phyloP scores from a whole-genome alignment of 2,888 invertebrate species.

The Cryptophagus acutangulus region DNA sequence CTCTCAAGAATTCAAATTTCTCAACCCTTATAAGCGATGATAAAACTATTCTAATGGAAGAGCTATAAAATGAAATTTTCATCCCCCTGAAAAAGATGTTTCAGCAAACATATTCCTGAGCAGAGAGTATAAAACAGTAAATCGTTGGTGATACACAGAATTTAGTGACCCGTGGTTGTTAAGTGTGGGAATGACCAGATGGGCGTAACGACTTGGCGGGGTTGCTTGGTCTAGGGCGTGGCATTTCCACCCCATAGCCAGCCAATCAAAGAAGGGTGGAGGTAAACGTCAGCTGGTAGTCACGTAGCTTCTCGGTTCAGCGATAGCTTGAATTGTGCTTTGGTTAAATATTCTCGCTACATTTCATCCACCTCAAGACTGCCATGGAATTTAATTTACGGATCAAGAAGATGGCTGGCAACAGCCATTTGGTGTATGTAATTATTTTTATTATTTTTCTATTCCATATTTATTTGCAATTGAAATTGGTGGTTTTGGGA shows the following conservation, averaged over 20 bases:
- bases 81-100: neutral
- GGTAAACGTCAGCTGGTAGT: constrained; percentile 44
- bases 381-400: too few species aligned
- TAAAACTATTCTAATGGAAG: too few species aligned
- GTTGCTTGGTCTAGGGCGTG: constrained; percentile 31
- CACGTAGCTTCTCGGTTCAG: constrained; percentile 44
- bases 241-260: constrained; percentile 26
- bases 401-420: too few species aligned
- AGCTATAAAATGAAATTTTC: neutral
- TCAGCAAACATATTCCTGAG: neutral
- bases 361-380: neutral
- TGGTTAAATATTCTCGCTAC: constrained; percentile 31
- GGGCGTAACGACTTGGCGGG: constrained; percentile 47
- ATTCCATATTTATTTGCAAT: too few species aligned
- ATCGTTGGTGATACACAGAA: constrained; percentile 39
- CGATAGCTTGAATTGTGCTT: constrained; percentile 42
- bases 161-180: constrained; percentile 47
- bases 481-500: too few species aligned
- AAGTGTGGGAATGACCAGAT: constrained; percentile 47
- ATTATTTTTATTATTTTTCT: too few species aligned
- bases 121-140: constrained; percentile 32
- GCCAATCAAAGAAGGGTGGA: constrained; percentile 36
- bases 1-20: too few species aligned
- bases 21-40: too few species aligned
- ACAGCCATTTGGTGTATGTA: too few species aligned